These are phyloP conservation scores for Aplysia californica DNA, from an alignment of 1,140 invertebrate genomes.

Conservation along the genomic window DNA sequence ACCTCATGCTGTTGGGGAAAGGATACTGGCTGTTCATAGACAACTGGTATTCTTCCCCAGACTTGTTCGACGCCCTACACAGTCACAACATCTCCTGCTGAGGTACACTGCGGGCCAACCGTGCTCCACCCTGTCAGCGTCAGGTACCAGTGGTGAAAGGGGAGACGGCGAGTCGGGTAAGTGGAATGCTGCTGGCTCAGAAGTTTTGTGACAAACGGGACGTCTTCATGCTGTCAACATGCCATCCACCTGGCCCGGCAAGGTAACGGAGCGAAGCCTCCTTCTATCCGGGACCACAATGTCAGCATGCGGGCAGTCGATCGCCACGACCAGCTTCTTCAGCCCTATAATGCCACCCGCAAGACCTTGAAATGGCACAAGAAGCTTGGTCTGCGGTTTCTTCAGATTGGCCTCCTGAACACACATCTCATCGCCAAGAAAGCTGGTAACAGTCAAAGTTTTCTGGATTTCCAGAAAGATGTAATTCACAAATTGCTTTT, in stretches of 20 bases:
- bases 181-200: not conserved
- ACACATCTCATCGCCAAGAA: conserved; percentile 16
- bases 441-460: not conserved
- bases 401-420: too few species aligned
- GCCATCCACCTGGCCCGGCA: not conserved
- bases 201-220: conserved; percentile 21
- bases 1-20: not conserved
- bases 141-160: not conserved
- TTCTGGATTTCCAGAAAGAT: conserved; percentile 4
- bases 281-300: conserved; percentile 20
- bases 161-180: not conserved
- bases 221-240: conserved; percentile 20
- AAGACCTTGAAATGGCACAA: conserved; percentile 29
- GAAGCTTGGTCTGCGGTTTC: conserved; percentile 23
- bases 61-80: not conserved
- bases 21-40: conserved; percentile 2
- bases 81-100: not conserved
- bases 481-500: not conserved
- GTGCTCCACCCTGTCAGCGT: not conserved
- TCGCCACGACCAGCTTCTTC: conserved; percentile 28
- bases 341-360: conserved; percentile 13
- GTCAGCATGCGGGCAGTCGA: too few species aligned
- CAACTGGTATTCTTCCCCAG: not conserved
- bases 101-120: not conserved
- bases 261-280: conserved; percentile 3